Evolutionary conservation across 2,113 vertebrate genomes (phyloP).

Genomic region (Ardeotis arabs): DNA sequence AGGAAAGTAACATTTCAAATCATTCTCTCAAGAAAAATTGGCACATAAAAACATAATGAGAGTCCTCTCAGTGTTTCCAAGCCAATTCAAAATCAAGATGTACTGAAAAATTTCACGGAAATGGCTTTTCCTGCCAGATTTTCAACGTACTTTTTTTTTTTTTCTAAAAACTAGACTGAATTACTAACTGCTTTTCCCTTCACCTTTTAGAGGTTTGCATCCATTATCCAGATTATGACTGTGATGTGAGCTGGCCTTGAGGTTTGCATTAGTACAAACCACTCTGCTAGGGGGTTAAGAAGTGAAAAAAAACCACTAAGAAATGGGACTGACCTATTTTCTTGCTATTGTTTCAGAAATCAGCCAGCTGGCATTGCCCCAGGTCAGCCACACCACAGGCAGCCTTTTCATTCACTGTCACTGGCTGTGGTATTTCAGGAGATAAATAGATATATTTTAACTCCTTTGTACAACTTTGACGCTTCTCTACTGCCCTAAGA

Average conservation of each 20-base stretch:
- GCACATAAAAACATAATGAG: background rate
- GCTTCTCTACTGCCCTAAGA: background rate
- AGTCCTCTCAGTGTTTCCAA: background rate
- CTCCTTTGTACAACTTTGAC: background rate
- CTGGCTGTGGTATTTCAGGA: background rate
- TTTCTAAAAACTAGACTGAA: background rate
- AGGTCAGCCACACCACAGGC: conserved; percentile 17
- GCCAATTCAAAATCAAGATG: background rate
- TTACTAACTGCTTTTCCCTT: background rate
- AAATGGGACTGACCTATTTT: conserved; percentile 21
- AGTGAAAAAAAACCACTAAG: background rate
- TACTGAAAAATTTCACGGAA: background rate
- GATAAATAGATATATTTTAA: background rate
- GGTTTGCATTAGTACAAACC: background rate
- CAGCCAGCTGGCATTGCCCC: background rate
- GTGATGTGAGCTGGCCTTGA: background rate
- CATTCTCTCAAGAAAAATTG: background rate
- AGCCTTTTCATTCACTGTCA: background rate
- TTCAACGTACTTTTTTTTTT: background rate
- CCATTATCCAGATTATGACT: background rate
- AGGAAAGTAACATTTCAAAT: background rate
- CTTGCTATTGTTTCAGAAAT: conserved; percentile 17
- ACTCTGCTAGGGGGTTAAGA: background rate
- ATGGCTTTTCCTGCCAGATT: background rate
- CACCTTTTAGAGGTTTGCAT: background rate